Base-by-base conservation (phyloP, 2,797 vertebrate species). In the Cygnus olor region DNA sequence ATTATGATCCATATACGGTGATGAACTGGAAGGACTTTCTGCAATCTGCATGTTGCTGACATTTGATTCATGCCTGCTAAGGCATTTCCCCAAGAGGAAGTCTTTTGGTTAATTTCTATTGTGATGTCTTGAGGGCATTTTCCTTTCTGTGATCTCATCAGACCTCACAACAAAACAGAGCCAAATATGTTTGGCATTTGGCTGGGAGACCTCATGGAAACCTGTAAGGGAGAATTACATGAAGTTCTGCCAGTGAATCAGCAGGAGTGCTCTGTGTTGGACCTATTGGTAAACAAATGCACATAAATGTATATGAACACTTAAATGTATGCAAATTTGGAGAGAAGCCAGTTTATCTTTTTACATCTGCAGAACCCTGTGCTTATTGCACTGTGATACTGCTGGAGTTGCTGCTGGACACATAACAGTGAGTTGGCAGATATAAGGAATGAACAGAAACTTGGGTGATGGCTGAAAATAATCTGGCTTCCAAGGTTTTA, bases 161-260 rank as follows among this genome's bases (percentile, higher is more conserved):
- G 51, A 76, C 45, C 86, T 95, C 47, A 64, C 47, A 94, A 65
- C 56, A 84, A 45, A 95, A 51, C 22, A 65, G 68, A 96, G 94
- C 78, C 94, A 96, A 96, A 68, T 94, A 96, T 95, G 88, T 82
- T 82, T 93, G 95, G 95, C 94, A 96, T 96, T 94, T 89, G 38
- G 25, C 80, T 94, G 14, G 36, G 71, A 87, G 40, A 77, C 54
- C 54, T 71, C 16, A 3, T 80, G 78, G 80, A 94, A 90, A 74
- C 32, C 0, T 2, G 92, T 58, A 81, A 85, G 89, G 0, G 0
- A 80, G 85, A 90, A 28, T 0, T 2, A 34, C 7, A 1, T 49
- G 80, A 94, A 80, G 78, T 49, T 85, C 32, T 91, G 81, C 61
- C 68, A 51, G 85, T 49, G 84, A 92, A 90, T 85, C 90, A 89